A percentile compares a stretch with the other conserved stretches of the same genome.
These are phyloP conservation scores for Eunapius fragilis DNA, from an alignment of 37 sponge, comb jelly and placozoan species.

Conservation along the genomic window DNA sequence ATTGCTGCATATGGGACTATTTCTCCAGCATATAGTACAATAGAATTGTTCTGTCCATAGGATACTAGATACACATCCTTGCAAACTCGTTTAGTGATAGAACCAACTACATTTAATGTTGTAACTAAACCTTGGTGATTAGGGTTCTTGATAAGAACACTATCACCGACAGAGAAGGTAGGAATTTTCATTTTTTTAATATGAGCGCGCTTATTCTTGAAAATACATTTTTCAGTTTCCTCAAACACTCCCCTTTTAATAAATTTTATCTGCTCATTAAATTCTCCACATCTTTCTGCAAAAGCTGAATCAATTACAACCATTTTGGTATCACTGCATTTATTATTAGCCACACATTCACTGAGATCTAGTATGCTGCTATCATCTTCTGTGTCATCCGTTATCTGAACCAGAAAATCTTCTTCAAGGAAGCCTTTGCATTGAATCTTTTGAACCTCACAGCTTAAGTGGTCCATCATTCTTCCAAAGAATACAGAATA, in stretches of 20 bases:
- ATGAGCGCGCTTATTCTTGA: conserved; percentile 2
- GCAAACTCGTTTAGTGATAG: not conserved
- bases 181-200: not conserved
- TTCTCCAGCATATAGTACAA: not conserved
- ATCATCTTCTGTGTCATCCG: not conserved
- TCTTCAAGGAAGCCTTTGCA: not conserved
- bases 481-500: conserved; percentile 12
- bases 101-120: not conserved
- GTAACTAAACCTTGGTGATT: conserved; percentile 12
- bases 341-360: not conserved
- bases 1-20: not conserved
- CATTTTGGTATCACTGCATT: not conserved
- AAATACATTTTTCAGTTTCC: not conserved
- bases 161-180: not conserved
- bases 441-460: not conserved
- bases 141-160: conserved; percentile 6
- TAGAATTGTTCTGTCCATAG: not conserved
- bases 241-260: not conserved
- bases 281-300: not conserved
- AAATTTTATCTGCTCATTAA: not conserved
- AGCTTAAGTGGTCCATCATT: conserved; percentile 2
- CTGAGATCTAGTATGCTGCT: not conserved
- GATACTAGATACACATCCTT: not conserved
- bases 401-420: not conserved
- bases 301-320: not conserved